Percentiles rank a stretch among this genome's conserved stretches.
Conservation (phyloP, 1,140 invertebrate species). For the Papilio machaon region DNA sequence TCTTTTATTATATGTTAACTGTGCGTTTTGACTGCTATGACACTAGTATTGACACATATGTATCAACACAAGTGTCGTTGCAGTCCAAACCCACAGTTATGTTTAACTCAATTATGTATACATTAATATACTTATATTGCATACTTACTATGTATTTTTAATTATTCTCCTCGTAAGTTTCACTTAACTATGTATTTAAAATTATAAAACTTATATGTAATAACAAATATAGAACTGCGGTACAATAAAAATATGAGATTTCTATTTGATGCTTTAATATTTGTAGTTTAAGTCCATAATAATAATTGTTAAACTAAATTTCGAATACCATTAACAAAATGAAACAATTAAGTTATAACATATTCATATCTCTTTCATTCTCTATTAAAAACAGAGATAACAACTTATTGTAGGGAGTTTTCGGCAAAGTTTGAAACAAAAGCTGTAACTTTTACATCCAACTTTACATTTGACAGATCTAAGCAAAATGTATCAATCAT, state of each 20-base stretch:
- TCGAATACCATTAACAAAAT: neutral
- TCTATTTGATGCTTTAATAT: constrained; percentile 39
- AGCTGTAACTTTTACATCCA: no score
- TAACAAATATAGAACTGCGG: constrained; percentile 22
- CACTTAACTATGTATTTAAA: neutral
- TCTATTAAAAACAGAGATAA: no score
- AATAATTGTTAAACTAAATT: neutral
- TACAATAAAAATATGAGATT: constrained; percentile 36
- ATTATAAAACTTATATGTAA: neutral
- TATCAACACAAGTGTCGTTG: neutral
- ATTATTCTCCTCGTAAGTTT: neutral
- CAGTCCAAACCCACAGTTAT: neutral
- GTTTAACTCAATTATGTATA: neutral
- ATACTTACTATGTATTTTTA: neutral
- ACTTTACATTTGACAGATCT: neutral
- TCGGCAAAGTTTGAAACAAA: no score
- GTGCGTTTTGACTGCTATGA: neutral
- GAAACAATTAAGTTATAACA: no score
- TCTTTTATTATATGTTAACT: neutral
- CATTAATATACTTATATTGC: neutral
- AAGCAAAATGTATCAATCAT: neutral
- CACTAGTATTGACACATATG: no score
- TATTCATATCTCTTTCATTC: no score
- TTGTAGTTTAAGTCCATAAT: constrained; percentile 30
- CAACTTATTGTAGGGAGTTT: no score